Conservation (phyloP, 2,888 invertebrate genomes). For the Drosophila mulleri region DNA sequence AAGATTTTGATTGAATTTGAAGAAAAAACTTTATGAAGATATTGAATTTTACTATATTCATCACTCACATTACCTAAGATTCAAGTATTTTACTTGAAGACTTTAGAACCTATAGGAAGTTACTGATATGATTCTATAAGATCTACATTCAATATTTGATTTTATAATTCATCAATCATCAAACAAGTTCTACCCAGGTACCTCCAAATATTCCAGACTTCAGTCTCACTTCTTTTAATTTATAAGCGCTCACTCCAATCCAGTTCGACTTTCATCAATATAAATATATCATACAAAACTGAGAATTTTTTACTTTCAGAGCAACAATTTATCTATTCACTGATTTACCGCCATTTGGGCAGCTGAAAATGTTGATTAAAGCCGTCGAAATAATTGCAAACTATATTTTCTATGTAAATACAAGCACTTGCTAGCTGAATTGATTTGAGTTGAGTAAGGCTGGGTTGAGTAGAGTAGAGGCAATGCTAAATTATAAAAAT, state of each 20-base stretch:
- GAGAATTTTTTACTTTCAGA: no score
- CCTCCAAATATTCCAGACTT: neutral
- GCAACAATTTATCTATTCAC: neutral
- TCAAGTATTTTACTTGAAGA: no score
- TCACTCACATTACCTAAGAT: no score
- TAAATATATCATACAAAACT: neutral
- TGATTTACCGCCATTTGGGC: constrained; percentile 16
- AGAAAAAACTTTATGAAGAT: no score
- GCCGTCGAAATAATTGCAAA: constrained; percentile 40
- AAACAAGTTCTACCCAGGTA: neutral
- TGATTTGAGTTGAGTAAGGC: neutral
- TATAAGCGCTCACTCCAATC: neutral
- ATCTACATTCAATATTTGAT: no score
- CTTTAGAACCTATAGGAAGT: no score
- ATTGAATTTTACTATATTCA: no score
- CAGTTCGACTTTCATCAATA: neutral
- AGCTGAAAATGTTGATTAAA: constrained; percentile 31
- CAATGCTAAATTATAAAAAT: constrained; percentile 71
- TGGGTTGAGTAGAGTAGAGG: neutral
- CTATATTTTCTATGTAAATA: constrained; percentile 59
- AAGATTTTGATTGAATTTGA: no score
- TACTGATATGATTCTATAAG: no score
- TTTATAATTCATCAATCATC: no score
- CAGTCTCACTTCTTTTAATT: neutral
- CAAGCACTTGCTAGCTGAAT: neutral